These are phyloP conservation scores for Brachyopa scutellaris DNA, from an alignment of 2,888 invertebrate species.

Conservation along the genomic window DNA sequence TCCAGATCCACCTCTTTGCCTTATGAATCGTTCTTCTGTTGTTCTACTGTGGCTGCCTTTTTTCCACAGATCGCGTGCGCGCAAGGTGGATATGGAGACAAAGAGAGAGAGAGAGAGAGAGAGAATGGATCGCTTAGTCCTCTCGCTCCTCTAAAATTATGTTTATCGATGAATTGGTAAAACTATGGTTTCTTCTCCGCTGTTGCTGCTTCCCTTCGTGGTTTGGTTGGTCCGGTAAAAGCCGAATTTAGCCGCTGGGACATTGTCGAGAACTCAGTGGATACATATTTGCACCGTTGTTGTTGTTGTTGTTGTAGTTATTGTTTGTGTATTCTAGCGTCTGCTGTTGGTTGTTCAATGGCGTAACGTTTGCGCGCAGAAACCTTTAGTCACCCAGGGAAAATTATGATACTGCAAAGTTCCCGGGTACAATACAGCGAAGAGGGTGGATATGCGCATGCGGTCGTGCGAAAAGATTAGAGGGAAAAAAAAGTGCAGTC, in stretches of 20 bases:
- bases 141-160: slow-evolving; percentile 44
- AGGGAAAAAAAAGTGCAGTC: not conserved
- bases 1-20: slow-evolving; percentile 64
- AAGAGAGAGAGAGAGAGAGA: slow-evolving; percentile 27
- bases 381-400: slow-evolving; percentile 52
- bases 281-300: slow-evolving; percentile 44
- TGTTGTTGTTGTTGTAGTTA: slow-evolving; percentile 52
- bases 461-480: not conserved
- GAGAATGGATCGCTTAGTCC: slow-evolving; percentile 53
- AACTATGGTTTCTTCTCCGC: slow-evolving; percentile 16
- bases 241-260: slow-evolving; percentile 53
- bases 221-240: slow-evolving; percentile 29
- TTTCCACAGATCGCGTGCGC: slow-evolving; percentile 64
- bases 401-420: slow-evolving; percentile 47
- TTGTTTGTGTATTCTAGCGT: slow-evolving; percentile 36
- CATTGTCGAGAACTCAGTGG: slow-evolving; percentile 55
- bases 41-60: slow-evolving; percentile 11
- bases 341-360: slow-evolving; percentile 14
- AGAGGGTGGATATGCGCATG: not conserved
- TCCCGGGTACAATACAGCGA: slow-evolving; percentile 29
- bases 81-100: slow-evolving; percentile 55
- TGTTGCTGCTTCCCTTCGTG: slow-evolving; percentile 26
- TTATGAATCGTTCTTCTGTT: slow-evolving; percentile 29
- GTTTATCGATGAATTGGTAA: slow-evolving; percentile 56
- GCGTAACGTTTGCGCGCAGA: slow-evolving; percentile 37